Evolutionary conservation across 1,140 invertebrate species (phyloP).

Genomic region (Octopus sinensis): DNA sequence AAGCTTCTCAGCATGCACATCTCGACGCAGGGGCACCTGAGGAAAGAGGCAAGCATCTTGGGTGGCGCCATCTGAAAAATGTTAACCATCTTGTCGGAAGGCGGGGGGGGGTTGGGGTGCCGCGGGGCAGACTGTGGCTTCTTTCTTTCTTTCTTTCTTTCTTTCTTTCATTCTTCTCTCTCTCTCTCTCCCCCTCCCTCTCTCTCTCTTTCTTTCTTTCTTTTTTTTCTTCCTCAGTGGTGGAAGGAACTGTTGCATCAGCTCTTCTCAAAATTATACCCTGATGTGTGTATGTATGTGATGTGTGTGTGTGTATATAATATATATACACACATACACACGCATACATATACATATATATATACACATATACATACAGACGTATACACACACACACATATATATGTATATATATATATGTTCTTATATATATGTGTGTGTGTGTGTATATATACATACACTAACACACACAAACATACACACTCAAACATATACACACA

Average conservation of each 20-base stretch:
- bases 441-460: too few relatives aligned
- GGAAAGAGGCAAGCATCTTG: conserved; percentile 20
- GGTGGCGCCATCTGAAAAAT: neutral
- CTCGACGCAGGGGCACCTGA: conserved; percentile 31
- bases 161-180: neutral
- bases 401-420: too few relatives aligned
- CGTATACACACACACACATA: too few relatives aligned
- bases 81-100: neutral
- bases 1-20: conserved; percentile 35
- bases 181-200: conserved; percentile 21
- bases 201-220: conserved; percentile 19
- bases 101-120: neutral
- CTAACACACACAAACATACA: too few relatives aligned
- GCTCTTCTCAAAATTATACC: neutral
- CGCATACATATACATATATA: too few relatives aligned
- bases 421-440: too few relatives aligned
- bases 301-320: neutral
- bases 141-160: conserved; percentile 9
- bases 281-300: neutral
- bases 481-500: too few relatives aligned
- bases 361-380: too few relatives aligned
- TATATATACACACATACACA: too few relatives aligned
- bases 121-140: neutral
- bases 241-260: neutral
- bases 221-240: neutral